phyloP scores from a whole-genome alignment of 2,888 invertebrate species.

The Thereva unica region DNA sequence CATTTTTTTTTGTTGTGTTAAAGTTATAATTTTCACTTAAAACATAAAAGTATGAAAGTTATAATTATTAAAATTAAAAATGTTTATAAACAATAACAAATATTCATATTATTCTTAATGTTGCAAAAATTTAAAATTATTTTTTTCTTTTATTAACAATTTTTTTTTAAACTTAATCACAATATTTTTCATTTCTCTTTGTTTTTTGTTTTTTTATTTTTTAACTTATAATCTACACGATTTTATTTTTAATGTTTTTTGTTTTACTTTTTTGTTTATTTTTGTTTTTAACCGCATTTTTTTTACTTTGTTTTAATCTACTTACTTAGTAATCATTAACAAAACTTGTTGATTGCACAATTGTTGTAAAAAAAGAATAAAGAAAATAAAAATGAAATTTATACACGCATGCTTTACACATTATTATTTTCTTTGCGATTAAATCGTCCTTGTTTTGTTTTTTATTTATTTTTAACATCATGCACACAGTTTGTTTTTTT shows the following conservation, averaged over 20 bases:
- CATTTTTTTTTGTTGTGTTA: too few species aligned
- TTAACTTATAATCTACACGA: too few species aligned
- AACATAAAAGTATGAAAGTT: too few species aligned
- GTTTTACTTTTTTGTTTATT: not conserved
- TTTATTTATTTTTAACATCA: conserved; percentile 19
- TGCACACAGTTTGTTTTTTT: conserved; percentile 10
- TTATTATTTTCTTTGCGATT: conserved; percentile 18
- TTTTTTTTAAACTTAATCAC: conserved; percentile 37
- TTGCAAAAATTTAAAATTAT: too few species aligned
- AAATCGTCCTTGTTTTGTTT: conserved; percentile 28
- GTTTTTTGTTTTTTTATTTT: not conserved
- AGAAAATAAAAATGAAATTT: conserved; percentile 8
- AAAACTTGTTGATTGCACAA: conserved; percentile 39
- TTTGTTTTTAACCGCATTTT: not conserved
- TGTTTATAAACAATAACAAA: too few species aligned
- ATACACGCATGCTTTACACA: too few species aligned
- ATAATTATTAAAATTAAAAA: too few species aligned
- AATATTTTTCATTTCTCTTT: conserved; percentile 22
- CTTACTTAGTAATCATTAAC: not conserved
- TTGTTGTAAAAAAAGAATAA: conserved; percentile 29
- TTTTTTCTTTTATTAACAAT: too few species aligned
- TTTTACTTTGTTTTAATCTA: conserved; percentile 14
- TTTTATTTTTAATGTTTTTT: not conserved
- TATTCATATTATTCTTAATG: too few species aligned
- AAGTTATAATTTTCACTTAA: too few species aligned